Percentiles rank a stretch among this genome's conserved stretches.
phyloP scores from a whole-genome alignment of 2,113 vertebrate species.

The Malurus elegans region DNA sequence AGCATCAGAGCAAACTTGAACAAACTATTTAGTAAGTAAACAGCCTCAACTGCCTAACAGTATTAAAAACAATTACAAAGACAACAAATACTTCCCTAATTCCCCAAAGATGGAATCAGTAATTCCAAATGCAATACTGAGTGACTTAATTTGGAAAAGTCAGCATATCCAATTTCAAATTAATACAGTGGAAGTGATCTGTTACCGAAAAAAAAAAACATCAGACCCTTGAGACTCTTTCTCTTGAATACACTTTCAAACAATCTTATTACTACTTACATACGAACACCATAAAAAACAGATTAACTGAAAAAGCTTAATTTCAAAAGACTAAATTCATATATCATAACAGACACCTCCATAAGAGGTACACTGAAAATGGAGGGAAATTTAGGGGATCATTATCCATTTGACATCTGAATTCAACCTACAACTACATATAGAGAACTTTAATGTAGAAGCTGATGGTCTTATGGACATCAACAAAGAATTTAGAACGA shows the following conservation, averaged over 20 bases:
- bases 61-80: background rate
- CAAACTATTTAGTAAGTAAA: background rate
- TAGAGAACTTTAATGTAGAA: background rate
- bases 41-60: background rate
- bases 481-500: background rate
- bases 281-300: background rate
- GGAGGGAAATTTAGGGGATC: background rate
- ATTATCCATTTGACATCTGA: background rate
- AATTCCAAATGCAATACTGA: background rate
- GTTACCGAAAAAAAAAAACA: background rate
- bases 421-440: background rate
- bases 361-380: background rate
- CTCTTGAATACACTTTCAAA: background rate
- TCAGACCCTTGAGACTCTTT: fast-evolving
- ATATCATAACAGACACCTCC: background rate
- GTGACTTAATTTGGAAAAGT: background rate
- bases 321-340: background rate
- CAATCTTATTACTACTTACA: background rate
- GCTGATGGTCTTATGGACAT: background rate
- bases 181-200: background rate
- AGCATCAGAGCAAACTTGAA: background rate
- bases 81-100: background rate
- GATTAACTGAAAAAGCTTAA: background rate
- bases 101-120: background rate
- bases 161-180: background rate